phyloP scores from a whole-genome alignment of 2,888 invertebrate species.

The Chymomyza procnemis region DNA sequence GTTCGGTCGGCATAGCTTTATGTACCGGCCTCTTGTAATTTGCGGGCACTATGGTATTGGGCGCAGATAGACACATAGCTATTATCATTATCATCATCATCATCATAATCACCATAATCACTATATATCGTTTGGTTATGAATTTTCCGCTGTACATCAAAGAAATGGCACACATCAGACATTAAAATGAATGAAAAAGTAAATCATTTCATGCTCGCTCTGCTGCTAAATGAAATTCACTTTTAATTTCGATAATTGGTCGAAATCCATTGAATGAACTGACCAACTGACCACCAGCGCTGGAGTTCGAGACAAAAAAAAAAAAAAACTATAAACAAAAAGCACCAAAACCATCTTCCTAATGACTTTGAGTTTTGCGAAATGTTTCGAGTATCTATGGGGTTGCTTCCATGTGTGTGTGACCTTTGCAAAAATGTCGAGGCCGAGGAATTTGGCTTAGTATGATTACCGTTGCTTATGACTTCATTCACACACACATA shows the following conservation, averaged over 20 bases:
- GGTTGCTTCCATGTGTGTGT: constrained; percentile 20
- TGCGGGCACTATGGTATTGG: constrained; percentile 28
- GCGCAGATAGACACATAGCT: constrained; percentile 29
- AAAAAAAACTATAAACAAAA: background rate
- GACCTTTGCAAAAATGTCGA: constrained; percentile 62
- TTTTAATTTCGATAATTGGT: constrained; percentile 68
- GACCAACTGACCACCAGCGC: background rate
- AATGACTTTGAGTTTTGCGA: constrained; percentile 36
- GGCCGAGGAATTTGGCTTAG: constrained; percentile 53
- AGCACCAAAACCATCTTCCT: constrained; percentile 32
- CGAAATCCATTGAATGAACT: background rate
- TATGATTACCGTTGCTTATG: constrained; percentile 14
- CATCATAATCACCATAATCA: constrained; percentile 51
- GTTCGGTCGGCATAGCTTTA: background rate
- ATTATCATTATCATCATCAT: constrained; percentile 52
- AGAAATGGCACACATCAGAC: constrained; percentile 2
- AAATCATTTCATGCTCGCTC: constrained; percentile 49
- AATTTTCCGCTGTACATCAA: constrained; percentile 26
- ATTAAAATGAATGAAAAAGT: constrained; percentile 31
- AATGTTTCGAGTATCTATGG: constrained; percentile 14
- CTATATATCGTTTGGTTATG: background rate
- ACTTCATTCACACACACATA: constrained; percentile 36
- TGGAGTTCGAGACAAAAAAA: background rate
- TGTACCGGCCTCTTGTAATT: constrained; percentile 6
- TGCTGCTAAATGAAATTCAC: constrained; percentile 56